Evolutionary conservation across 2,888 invertebrate species (phyloP).

Genomic region (Diaphora mendica): DNA sequence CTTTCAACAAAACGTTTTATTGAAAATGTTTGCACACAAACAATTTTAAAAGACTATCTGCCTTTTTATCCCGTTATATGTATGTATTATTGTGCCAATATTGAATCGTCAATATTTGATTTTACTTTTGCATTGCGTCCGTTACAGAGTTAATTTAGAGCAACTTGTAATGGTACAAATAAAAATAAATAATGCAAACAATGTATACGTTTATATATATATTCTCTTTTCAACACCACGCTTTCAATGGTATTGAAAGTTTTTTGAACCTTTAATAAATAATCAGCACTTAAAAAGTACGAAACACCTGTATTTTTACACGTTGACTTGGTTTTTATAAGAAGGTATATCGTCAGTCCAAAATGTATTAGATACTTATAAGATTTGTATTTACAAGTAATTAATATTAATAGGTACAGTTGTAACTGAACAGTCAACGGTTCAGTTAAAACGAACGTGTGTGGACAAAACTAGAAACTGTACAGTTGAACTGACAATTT

Average conservation of each 20-base stretch:
- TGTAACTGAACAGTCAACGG: too few relatives aligned
- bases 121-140: constrained; percentile 41
- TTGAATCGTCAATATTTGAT: constrained; percentile 58
- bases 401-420: too few relatives aligned
- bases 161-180: constrained; percentile 2
- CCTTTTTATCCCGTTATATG: constrained; percentile 51
- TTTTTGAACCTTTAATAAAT: constrained; percentile 14
- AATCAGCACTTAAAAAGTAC: constrained; percentile 10
- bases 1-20: constrained; percentile 39
- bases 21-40: constrained; percentile 51
- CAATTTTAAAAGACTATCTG: constrained; percentile 51
- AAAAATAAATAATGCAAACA: neutral
- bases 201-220: neutral
- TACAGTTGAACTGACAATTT: too few relatives aligned
- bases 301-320: too few relatives aligned
- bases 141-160: constrained; percentile 25
- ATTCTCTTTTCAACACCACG: constrained; percentile 2
- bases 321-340: neutral
- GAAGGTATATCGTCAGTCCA: too few relatives aligned
- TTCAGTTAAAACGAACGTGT: too few relatives aligned
- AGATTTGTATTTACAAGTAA: neutral
- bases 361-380: neutral
- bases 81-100: constrained; percentile 54
- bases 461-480: too few relatives aligned
- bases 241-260: constrained; percentile 10